Percentiles rank a stretch among this genome's conserved stretches.
These are phyloP conservation scores for Apamea monoglypha DNA, from an alignment of 2,888 invertebrate species.

Conservation along the genomic window DNA sequence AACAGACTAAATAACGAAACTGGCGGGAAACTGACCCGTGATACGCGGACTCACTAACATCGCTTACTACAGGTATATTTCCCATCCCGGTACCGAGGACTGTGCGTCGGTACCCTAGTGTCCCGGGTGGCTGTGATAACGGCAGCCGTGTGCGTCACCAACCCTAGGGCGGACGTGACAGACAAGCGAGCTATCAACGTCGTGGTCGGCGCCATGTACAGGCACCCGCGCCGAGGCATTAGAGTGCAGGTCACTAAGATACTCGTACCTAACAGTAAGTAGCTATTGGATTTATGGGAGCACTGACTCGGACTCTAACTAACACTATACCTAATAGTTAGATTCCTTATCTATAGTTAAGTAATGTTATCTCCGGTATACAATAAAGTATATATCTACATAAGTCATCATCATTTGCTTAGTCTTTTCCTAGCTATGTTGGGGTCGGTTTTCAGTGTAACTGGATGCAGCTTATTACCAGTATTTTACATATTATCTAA, in stretches of 20 bases:
- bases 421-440: too few species aligned
- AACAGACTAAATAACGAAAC: too few species aligned
- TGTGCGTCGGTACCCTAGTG: constrained; percentile 81
- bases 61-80: constrained; percentile 77
- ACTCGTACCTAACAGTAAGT: constrained; percentile 82
- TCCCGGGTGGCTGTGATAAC: constrained; percentile 81
- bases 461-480: too few species aligned
- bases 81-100: constrained; percentile 80
- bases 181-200: constrained; percentile 82
- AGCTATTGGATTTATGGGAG: neutral
- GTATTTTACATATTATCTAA: neutral
- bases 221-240: constrained; percentile 84
- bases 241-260: constrained; percentile 82
- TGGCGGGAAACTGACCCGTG: neutral
- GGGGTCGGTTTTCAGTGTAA: too few species aligned
- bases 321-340: neutral
- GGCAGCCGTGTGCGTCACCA: constrained; percentile 82
- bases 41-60: neutral
- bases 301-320: neutral
- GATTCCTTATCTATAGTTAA: neutral
- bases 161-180: constrained; percentile 55
- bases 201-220: constrained; percentile 76
- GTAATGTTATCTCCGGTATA: neutral
- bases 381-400: neutral
- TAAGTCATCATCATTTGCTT: too few species aligned